Evolutionary conservation across 1,140 invertebrate genomes (phyloP).

Genomic region (Gryon sp.): DNA sequence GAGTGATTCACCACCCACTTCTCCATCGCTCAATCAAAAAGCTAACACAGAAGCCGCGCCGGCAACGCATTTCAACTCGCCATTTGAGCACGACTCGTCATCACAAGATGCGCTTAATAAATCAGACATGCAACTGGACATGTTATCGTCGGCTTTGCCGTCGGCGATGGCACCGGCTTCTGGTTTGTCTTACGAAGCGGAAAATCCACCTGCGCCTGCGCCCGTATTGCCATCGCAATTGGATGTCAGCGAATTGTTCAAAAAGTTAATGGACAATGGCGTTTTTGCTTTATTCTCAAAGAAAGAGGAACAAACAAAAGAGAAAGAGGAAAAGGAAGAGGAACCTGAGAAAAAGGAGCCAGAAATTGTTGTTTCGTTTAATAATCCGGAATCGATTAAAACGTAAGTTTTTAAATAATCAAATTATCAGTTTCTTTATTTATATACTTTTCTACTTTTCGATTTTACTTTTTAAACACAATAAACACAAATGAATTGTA

Average conservation of each 20-base stretch:
- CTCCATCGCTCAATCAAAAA: slow-evolving; percentile 57
- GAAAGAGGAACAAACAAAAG: slow-evolving; percentile 76
- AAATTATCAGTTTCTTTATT: background rate
- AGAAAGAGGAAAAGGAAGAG: slow-evolving; percentile 76
- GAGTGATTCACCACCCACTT: slow-evolving; percentile 63
- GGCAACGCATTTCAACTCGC: slow-evolving; percentile 5
- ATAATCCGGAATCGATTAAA: slow-evolving; percentile 87
- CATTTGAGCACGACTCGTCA: slow-evolving; percentile 69
- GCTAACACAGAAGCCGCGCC: slow-evolving; percentile 55
- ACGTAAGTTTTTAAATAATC: slow-evolving; percentile 80
- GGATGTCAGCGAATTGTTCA: slow-evolving; percentile 90
- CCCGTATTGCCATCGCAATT: slow-evolving; percentile 76
- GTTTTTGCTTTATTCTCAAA: slow-evolving; percentile 83
- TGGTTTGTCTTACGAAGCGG: slow-evolving; percentile 79
- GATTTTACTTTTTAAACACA: too few relatives aligned
- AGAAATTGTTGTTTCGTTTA: slow-evolving; percentile 82
- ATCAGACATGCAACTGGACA: slow-evolving; percentile 79
- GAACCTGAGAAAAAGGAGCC: slow-evolving; percentile 53
- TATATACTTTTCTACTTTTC: too few relatives aligned
- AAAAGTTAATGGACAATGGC: slow-evolving; percentile 90
- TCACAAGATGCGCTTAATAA: slow-evolving; percentile 71
- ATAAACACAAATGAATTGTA: too few relatives aligned
- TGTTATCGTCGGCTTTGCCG: slow-evolving; percentile 83
- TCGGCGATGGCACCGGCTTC: slow-evolving; percentile 82
- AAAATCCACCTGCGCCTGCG: slow-evolving; percentile 70